Evolutionary conservation across 2,113 vertebrate species (phyloP), one percentile per base, ranked within the genome.

Genomic region (Alosa alosa): DNA sequence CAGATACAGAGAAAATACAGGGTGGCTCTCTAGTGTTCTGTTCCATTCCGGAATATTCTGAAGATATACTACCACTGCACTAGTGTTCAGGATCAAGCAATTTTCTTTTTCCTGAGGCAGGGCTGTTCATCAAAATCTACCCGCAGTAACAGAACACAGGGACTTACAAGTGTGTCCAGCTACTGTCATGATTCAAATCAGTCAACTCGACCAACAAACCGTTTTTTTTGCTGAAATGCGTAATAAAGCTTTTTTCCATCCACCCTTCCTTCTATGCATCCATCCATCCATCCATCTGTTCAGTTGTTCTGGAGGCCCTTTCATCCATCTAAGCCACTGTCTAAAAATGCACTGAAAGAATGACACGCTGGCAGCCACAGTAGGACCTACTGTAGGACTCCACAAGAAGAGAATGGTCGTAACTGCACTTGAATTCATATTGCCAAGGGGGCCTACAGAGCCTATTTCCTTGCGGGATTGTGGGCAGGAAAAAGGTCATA

Each of bases 61-160:
- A 15, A 81, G 84, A 87, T 84, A n/a, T 84, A 89, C 81, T 25
- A 84, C 72, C 84, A 78, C 49, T 46, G 18, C 87, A 84, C 25
- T 72, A 82, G 60, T 11, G 41, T 84, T 22, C 0, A n/a, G 82
- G 25, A 81, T 36, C 81, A 49, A 83, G 84, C 84, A 85, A 45
- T 87, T 86, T 86, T 82, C 83, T 86, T 68, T 81, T 57, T 82
- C 84, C 84, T 82, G 46, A 52, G 78, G 75, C 84, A 87, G 9
- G 83, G 82, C 49, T 60, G 83, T 87, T 82, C 81, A 86, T 81
- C 85, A 84, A 49, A 9, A 49, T 41, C 17, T 72, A 47, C 52
- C 83, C 81, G 83, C 82, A 57, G 72, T 47, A 75, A 52, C 25
- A 55, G 81, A 46, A 64, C 22, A 47, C 52, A 17, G 39, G 49